Base-by-base conservation (phyloP, 2,888 invertebrate genomes). In the Azorinus chamasolen region DNA sequence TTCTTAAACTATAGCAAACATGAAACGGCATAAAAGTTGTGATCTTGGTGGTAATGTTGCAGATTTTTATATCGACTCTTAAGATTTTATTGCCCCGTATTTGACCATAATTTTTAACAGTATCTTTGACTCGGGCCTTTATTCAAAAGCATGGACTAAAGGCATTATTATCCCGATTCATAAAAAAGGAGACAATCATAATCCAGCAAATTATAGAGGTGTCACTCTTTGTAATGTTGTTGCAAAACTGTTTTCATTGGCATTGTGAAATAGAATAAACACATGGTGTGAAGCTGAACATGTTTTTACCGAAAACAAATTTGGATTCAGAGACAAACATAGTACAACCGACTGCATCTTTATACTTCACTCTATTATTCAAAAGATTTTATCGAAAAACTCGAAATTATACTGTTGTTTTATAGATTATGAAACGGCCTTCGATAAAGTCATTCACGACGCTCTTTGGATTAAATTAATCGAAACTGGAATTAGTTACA, bases 171-270 rank as follows among this genome's bases (percentile, higher is more conserved):
- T 72, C 14, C 72, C 58, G 14, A 77, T 77, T 16, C 58, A 32
- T 32, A 77, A 72, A 41, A 77, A 63, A 41, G 62, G 75, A 1
- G 65, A 73, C 45, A 8, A 45, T 16, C 14, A 18, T n/a, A 32
- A 76, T 61, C 53, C 69, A 0, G 20, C 59, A 14, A 65, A 65
- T 25, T 78, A 78, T 58, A 48, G 73, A 4, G 73, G 73, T 12
- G 73, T 73, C 18, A 69, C 78, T 2, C 46, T 65, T n/a, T 55
- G 64, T 20, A 78, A 69, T 39, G 46, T 61, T 16, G 39, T 72
- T 25, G 69, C 64, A 37, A 78, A 73, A 55, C 16, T 73, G 25
- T 73, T 61, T 54, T 73, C 73, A 22, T 55, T 65, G 10, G 22
- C 45, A 1, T 20, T 72, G 41, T 20, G 45, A 22, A 59, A 69